These are phyloP conservation scores for Bradypodion ventrale DNA, from an alignment of 2,797 vertebrate genomes.

Conservation along the genomic window DNA sequence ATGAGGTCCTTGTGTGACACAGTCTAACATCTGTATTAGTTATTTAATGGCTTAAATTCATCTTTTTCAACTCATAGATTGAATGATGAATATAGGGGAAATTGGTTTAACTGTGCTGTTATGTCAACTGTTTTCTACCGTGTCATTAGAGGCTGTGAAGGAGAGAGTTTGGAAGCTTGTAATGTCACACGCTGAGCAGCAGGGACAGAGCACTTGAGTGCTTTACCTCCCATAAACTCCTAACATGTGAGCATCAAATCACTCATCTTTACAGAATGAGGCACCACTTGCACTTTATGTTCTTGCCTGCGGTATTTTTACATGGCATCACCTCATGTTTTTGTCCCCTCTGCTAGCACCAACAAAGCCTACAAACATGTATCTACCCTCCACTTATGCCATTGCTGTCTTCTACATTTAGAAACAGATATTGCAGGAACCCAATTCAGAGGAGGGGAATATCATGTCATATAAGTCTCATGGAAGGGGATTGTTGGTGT, in stretches of 20 bases:
- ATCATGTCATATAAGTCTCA: neutral
- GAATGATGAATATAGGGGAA: constrained; percentile 20
- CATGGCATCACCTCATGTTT: neutral
- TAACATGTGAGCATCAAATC: neutral
- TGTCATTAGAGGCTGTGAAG: neutral
- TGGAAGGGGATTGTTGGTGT: no score
- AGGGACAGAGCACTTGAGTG: neutral
- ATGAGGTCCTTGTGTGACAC: neutral
- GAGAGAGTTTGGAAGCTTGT: neutral
- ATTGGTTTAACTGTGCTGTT: neutral
- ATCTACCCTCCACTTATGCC: neutral
- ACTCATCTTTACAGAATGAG: neutral
- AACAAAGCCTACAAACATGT: neutral
- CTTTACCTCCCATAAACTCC: neutral
- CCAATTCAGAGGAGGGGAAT: neutral
- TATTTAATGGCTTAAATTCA: neutral
- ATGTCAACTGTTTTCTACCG: neutral
- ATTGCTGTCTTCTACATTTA: neutral
- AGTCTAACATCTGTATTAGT: constrained; percentile 21
- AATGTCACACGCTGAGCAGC: neutral
- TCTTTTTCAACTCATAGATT: constrained; percentile 2
- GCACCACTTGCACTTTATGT: neutral
- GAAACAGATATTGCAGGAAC: neutral
- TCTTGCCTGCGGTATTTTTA: neutral
- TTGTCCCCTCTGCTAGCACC: neutral